Evolutionary conservation across 2,888 invertebrate species (phyloP).

Genomic region (Dilophus febrilis): DNA sequence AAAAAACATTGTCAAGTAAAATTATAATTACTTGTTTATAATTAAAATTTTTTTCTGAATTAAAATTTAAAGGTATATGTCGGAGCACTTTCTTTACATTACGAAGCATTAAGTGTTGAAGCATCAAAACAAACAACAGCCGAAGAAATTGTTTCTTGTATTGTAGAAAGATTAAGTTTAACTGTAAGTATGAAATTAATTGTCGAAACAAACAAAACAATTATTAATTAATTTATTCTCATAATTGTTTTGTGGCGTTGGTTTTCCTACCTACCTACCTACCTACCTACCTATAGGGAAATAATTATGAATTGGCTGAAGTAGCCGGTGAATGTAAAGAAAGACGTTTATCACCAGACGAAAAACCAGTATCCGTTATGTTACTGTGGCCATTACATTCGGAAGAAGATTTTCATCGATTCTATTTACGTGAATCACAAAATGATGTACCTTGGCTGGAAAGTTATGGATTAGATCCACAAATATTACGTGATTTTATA

Average conservation of each 20-base stretch:
- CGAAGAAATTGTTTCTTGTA: constrained; percentile 79
- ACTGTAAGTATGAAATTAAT: constrained; percentile 37
- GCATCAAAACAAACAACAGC: constrained; percentile 84
- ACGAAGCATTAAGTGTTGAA: constrained; percentile 78
- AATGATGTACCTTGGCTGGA: constrained; percentile 75
- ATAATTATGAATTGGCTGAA: constrained; percentile 70
- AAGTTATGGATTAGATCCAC: constrained; percentile 76
- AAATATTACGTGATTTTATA: constrained; percentile 81
- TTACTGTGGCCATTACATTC: constrained; percentile 60
- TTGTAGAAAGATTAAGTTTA: constrained; percentile 54
- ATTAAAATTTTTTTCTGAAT: too few relatives aligned
- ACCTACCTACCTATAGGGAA: constrained; percentile 28
- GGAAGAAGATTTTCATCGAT: constrained; percentile 35
- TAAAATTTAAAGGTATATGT: constrained; percentile 55
- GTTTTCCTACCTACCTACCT: constrained; percentile 12
- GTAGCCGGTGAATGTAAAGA: constrained; percentile 84
- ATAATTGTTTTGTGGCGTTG: constrained; percentile 1
- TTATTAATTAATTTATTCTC: too few relatives aligned
- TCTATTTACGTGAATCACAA: constrained; percentile 75
- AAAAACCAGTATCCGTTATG: constrained; percentile 70
- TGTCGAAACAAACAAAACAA: constrained; percentile 9
- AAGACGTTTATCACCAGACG: constrained; percentile 62
- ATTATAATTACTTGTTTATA: too few relatives aligned
- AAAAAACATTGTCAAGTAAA: neutral
- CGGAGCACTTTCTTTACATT: constrained; percentile 71